These are phyloP conservation scores for fruit fly (Drosophila melanogaster) DNA, from an alignment of 1,140 invertebrate species.

Conservation along the genomic window DNA sequence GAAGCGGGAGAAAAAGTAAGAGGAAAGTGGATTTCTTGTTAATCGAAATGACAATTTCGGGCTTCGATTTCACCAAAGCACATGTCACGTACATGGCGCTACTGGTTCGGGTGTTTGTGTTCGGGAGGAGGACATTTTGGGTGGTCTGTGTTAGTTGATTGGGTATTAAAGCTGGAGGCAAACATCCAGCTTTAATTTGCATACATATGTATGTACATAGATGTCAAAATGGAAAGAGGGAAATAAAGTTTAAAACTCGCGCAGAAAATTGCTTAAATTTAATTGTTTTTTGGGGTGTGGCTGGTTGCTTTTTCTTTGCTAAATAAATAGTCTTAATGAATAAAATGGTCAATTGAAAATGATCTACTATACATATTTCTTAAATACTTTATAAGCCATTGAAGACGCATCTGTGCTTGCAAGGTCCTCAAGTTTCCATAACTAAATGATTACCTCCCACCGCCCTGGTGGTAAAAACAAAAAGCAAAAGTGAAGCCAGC, in stretches of 20 bases:
- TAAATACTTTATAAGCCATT: neutral
- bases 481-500: constrained; percentile 12
- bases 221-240: neutral
- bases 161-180: constrained; percentile 30
- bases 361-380: neutral
- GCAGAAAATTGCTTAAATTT: neutral
- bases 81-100: constrained; percentile 52
- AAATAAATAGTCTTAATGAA: neutral
- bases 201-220: constrained; percentile 1
- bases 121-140: neutral
- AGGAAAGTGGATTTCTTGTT: constrained; percentile 69
- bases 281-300: neutral
- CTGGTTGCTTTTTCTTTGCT: neutral
- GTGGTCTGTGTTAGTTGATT: constrained; percentile 9
- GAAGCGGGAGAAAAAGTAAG: constrained; percentile 34
- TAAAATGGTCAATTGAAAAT: too few relatives aligned
- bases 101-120: constrained; percentile 24
- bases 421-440: neutral
- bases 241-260: neutral
- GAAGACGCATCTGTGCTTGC: neutral
- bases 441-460: neutral
- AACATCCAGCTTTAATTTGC: constrained; percentile 35
- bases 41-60: constrained; percentile 77
- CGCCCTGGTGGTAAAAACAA: neutral
- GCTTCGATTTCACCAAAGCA: constrained; percentile 42